Evolutionary conservation across 1,140 invertebrate species (phyloP).

Genomic region (Zeugodacus cucurbitae): DNA sequence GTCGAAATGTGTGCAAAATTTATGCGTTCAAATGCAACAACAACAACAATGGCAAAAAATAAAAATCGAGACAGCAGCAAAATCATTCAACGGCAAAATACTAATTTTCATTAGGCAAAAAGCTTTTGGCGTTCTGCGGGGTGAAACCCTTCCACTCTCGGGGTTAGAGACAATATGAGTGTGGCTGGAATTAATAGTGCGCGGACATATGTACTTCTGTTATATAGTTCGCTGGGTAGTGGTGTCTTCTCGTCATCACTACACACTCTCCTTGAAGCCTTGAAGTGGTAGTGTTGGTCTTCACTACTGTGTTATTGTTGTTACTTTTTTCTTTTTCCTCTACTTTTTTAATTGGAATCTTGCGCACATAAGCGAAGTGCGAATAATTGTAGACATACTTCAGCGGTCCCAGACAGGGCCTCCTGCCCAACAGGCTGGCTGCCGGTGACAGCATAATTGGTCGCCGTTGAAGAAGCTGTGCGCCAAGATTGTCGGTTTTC

Average conservation of each 20-base stretch:
- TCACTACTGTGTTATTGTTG: not conserved
- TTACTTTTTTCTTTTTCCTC: not conserved
- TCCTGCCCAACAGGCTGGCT: not conserved
- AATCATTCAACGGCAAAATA: conserved; percentile 10
- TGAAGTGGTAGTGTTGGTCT: not conserved
- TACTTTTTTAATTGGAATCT: not conserved
- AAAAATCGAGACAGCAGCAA: not conserved
- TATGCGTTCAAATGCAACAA: not conserved
- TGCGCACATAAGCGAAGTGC: not conserved
- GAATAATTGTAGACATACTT: not conserved
- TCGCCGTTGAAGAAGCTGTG: not conserved
- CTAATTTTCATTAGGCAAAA: conserved; percentile 34
- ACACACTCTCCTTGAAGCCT: not conserved
- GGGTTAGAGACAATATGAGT: not conserved
- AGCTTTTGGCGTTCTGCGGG: not conserved
- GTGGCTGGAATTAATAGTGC: not conserved
- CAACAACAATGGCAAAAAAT: too few relatives aligned
- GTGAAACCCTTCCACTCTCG: not conserved
- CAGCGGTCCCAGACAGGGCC: not conserved
- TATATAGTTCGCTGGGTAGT: too few relatives aligned
- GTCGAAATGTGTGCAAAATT: not conserved
- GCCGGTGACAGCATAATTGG: not conserved
- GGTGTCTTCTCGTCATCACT: too few relatives aligned
- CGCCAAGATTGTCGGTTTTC: not conserved
- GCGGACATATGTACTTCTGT: not conserved